A percentile compares a stretch with the other conserved stretches of the same genome.
phyloP scores from a whole-genome alignment of 1,140 invertebrate genomes.

The Temnothorax longispinosus region DNA sequence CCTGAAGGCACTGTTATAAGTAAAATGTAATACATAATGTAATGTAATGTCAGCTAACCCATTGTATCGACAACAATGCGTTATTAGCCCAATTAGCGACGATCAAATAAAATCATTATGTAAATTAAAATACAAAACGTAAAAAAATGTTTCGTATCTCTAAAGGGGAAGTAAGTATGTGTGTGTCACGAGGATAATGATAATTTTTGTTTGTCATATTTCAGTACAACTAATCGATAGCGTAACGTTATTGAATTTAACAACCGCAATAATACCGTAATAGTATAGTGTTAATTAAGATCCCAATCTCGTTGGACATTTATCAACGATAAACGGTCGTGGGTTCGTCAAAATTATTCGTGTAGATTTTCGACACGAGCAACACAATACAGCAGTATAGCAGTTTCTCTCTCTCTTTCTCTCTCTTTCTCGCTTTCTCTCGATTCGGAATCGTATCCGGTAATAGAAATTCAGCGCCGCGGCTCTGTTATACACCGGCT shows the following conservation, averaged over 20 bases:
- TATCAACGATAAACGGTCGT: slow-evolving; percentile 19
- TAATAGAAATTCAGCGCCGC: slow-evolving; percentile 54
- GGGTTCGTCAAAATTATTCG: slow-evolving; percentile 41
- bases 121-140: neutral
- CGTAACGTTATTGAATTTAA: slow-evolving; percentile 7
- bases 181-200: neutral
- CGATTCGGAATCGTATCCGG: slow-evolving; percentile 33
- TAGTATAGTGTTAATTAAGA: slow-evolving; percentile 22
- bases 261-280: neutral
- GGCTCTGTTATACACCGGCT: slow-evolving; percentile 46
- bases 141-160: too few relatives aligned
- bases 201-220: neutral
- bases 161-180: too few relatives aligned
- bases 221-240: neutral
- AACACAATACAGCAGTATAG: neutral
- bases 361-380: slow-evolving; percentile 25
- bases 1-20: neutral
- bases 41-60: neutral
- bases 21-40: neutral
- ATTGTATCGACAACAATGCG: neutral
- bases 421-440: neutral
- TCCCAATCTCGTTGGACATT: slow-evolving; percentile 29
- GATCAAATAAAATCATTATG: neutral
- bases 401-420: neutral
- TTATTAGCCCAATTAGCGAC: neutral